Evolutionary conservation across 2,113 vertebrate genomes (phyloP).

Genomic region (Collichthys lucidus): DNA sequence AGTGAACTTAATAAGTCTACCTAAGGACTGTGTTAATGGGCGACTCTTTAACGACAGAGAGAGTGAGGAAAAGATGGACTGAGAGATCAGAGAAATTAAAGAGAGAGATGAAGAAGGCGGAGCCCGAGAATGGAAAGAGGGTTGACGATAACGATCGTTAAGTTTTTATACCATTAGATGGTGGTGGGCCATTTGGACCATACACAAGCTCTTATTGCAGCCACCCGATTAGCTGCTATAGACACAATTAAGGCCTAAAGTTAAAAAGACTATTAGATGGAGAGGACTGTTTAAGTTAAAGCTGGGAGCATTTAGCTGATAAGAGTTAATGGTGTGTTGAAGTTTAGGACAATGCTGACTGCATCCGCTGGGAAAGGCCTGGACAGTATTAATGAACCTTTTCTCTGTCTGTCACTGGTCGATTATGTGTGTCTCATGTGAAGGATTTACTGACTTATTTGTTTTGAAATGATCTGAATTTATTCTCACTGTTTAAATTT

Average conservation of each 20-base stretch:
- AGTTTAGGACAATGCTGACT: conserved; percentile 48
- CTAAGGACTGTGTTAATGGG: conserved; percentile 64
- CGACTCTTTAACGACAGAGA: conserved; percentile 57
- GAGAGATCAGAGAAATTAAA: conserved; percentile 44
- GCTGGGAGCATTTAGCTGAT: conserved; percentile 68
- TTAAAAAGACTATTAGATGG: conserved; percentile 84
- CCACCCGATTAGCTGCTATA: conserved; percentile 49
- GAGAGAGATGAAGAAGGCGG: conserved; percentile 20
- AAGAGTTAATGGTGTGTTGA: conserved; percentile 82
- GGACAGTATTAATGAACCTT: conserved; percentile 21
- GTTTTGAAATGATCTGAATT: background rate
- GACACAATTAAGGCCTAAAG: conserved; percentile 80
- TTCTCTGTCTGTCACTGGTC: background rate
- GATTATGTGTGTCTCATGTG: background rate
- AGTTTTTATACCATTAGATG: conserved; percentile 63
- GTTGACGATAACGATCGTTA: conserved; percentile 58
- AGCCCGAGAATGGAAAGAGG: conserved; percentile 42
- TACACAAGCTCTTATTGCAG: conserved; percentile 55
- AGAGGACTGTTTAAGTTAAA: conserved; percentile 73
- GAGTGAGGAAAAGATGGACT: conserved; percentile 10
- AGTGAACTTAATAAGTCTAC: conserved; percentile 74
- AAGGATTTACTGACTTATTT: background rate
- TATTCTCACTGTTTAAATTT: too few species aligned
- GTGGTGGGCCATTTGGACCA: conserved; percentile 38
- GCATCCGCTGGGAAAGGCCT: conserved; percentile 17